Percentiles rank a stretch among this genome's conserved stretches.
Conservation (phyloP, 2,797 vertebrate genomes). For the Lates japonicus region DNA sequence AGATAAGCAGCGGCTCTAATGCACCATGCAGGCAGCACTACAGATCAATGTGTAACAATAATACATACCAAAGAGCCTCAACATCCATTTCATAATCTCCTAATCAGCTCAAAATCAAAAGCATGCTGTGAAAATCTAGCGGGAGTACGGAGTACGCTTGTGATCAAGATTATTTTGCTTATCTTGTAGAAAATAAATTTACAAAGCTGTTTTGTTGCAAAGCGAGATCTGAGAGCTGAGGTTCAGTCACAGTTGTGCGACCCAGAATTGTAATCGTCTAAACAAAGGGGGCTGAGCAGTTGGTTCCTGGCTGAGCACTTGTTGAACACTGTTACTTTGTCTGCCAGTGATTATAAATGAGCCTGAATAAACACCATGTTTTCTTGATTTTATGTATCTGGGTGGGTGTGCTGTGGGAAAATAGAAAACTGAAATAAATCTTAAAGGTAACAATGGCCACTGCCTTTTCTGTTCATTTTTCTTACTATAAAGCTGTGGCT, state of each 20-base stretch:
- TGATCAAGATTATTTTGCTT: conserved; percentile 73
- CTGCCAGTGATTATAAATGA: conserved; percentile 27
- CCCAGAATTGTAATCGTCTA: conserved; percentile 43
- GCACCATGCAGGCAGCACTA: conserved; percentile 61
- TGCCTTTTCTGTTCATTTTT: neutral
- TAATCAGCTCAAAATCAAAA: conserved; percentile 79
- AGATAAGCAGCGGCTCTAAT: conserved; percentile 77
- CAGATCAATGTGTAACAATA: conserved; percentile 77
- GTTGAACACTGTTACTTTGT: conserved; percentile 62
- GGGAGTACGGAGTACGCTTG: conserved; percentile 51
- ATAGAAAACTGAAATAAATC: conserved; percentile 13
- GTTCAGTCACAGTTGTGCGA: conserved; percentile 42
- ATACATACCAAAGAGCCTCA: conserved; percentile 67
- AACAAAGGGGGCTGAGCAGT: conserved; percentile 46
- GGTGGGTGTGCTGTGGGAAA: neutral
- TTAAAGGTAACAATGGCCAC: neutral
- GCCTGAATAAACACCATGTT: conserved; percentile 8
- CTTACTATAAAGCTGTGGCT: neutral
- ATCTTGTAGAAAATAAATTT: conserved; percentile 59
- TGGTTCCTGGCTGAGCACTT: conserved; percentile 52
- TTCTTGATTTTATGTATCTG: neutral
- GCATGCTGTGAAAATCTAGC: conserved; percentile 64
- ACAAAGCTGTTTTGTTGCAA: conserved; percentile 48
- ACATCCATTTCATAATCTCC: conserved; percentile 74
- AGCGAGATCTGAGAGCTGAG: conserved; percentile 42